Evolutionary conservation across 2,888 invertebrate species (phyloP).

Genomic region (Arctia plantaginis): DNA sequence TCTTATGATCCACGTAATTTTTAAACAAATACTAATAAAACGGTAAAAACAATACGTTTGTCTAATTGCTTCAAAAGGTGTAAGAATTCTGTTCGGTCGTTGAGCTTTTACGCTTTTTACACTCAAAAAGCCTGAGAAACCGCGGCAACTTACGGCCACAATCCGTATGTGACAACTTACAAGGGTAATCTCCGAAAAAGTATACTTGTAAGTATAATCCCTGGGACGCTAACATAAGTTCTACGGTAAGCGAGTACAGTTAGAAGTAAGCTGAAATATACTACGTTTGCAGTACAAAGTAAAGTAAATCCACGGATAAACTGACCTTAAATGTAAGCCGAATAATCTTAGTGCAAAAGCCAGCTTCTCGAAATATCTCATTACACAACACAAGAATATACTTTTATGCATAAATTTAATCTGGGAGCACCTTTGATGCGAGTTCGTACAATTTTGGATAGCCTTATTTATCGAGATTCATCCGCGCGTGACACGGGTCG

Average conservation of each 20-base stretch:
- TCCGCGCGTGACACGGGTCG: slow-evolving; percentile 52
- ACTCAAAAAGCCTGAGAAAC: neutral
- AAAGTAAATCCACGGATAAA: slow-evolving; percentile 15
- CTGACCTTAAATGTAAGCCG: slow-evolving; percentile 36
- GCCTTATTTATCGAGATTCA: slow-evolving; percentile 46
- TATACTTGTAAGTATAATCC: neutral
- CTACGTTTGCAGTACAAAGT: neutral
- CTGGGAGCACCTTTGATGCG: slow-evolving; percentile 54
- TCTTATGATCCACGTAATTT: too few species aligned
- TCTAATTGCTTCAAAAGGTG: neutral
- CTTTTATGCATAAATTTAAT: slow-evolving; percentile 55
- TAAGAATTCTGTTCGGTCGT: neutral
- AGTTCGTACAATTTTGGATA: slow-evolving; percentile 42
- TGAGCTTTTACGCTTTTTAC: neutral
- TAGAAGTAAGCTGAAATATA: neutral
- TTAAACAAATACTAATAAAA: neutral
- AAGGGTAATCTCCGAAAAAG: slow-evolving; percentile 2
- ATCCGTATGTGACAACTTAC: slow-evolving; percentile 11
- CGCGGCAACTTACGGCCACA: neutral
- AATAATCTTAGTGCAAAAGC: slow-evolving; percentile 37
- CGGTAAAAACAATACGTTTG: neutral
- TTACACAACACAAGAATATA: slow-evolving; percentile 45
- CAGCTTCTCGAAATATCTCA: slow-evolving; percentile 29
- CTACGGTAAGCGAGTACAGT: neutral
- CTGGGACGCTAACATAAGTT: neutral